Base-by-base conservation (phyloP, 2,797 vertebrate genomes). In the Phoxinus dragarum region DNA sequence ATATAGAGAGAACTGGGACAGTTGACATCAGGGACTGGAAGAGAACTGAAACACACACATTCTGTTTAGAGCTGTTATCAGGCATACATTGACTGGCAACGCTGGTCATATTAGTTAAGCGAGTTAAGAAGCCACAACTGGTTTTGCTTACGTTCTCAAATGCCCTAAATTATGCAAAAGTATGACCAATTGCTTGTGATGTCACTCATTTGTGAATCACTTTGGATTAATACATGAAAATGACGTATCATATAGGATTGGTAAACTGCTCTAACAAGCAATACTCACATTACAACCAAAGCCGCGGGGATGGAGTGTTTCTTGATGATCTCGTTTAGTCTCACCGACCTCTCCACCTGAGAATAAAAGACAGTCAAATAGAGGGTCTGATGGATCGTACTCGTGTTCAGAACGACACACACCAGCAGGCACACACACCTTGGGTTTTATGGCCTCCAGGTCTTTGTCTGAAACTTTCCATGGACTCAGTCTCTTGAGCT, bases 271-370 rank as follows among this genome's bases (percentile, higher is more conserved):
- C 2, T 19, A 47, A 49, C 3, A 34, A 86, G 47, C 12, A 8
- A 52, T 88, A 95, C 95, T 96, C 88, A 95, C 95, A 94, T 91
- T 85, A 95, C 90, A 59, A 94, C 91, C 11, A 96, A 91, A 66
- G 94, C 93, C 3, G 94, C 92, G 0, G 94, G 90, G 59, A 90
- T 90, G 6, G 95, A 96, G 89, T 96, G 95, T 71, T 91, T 92
- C 69, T 93, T 88, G 54, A 96, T 94, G 31, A 95, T 95, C 92
- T 96, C 95, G n/a, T 95, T 95, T 90, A 96, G 87, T 79, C 91
- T 87, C 79, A 96, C 91, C 78, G 94, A 94, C 79, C 86, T 93
- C 85, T 95, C 93, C 1, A 93, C 92, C 94, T 96, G 88, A 38
- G 85, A 76, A 27, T 75, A 3, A 36, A 72, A 47, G 16, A 56